These are phyloP conservation scores for Tapera naevia DNA, from an alignment of 2,797 vertebrate genomes.

Conservation along the genomic window DNA sequence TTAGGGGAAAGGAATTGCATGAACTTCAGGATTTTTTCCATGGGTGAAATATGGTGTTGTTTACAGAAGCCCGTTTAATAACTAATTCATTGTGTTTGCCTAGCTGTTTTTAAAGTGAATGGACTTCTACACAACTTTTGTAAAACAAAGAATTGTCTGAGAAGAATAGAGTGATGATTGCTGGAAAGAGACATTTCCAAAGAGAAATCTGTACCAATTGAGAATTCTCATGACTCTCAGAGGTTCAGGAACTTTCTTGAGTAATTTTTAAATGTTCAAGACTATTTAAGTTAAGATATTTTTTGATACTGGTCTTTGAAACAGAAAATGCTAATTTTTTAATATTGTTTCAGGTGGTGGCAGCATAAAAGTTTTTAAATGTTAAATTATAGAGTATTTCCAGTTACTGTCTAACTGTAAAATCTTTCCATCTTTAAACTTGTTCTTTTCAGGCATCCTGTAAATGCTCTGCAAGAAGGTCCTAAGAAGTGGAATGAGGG, in stretches of 20 bases:
- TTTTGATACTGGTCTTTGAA: neutral
- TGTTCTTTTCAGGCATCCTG: neutral
- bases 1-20: neutral
- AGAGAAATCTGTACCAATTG: neutral
- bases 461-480: neutral
- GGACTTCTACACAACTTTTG: neutral
- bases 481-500: neutral
- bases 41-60: neutral
- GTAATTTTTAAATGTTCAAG: neutral
- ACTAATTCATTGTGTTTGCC: neutral
- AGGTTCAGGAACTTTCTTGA: neutral
- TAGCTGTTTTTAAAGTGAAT: neutral
- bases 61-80: neutral
- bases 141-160: neutral
- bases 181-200: neutral
- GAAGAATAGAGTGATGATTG: neutral
- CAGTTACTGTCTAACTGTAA: neutral
- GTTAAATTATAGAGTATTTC: neutral
- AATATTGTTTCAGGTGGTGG: neutral
- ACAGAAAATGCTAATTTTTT: neutral
- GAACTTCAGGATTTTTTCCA: neutral
- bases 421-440: neutral
- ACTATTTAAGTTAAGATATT: neutral
- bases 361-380: neutral
- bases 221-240: neutral